Conservation (phyloP, 2,888 invertebrate species). For the Eupithecia centaureata region DNA sequence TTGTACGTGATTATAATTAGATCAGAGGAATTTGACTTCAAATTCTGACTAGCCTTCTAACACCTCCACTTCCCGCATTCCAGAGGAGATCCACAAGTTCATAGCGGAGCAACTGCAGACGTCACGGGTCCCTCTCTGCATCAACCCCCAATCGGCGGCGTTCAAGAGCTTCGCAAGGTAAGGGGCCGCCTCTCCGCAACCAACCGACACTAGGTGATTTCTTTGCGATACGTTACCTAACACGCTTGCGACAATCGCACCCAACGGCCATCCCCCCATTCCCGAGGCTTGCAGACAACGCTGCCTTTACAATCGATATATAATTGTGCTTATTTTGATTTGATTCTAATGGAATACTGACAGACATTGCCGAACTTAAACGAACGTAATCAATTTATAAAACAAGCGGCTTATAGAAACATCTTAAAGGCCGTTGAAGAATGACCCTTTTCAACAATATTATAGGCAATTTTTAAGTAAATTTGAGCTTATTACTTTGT, state of each 20-base stretch:
- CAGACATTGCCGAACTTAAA: not conserved
- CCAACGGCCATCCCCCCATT: constrained; percentile 63
- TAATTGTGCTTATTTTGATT: not conserved
- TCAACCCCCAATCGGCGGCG: constrained; percentile 99
- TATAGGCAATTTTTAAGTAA: not conserved
- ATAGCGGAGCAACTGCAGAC: constrained; percentile 98
- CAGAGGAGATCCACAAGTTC: constrained; percentile 99
- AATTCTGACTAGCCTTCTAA: not conserved
- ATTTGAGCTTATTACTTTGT: not conserved
- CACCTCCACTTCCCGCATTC: constrained; percentile 32
- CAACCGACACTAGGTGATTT: constrained; percentile 84
- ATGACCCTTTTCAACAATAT: not conserved
- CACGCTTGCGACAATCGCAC: constrained; percentile 77
- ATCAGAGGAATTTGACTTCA: not conserved
- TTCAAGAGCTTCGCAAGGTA: constrained; percentile 99
- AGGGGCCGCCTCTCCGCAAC: constrained; percentile 82
- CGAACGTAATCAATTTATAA: not conserved
- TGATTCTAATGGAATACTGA: not conserved
- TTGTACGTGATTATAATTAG: not conserved
- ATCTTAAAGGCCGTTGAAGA: not conserved
- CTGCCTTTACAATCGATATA: constrained; percentile 13
- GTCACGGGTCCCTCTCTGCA: constrained; percentile 98
- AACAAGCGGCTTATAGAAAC: not conserved
- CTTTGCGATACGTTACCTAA: constrained; percentile 79
- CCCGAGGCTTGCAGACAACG: constrained; percentile 42